Percentiles rank a stretch among this genome's conserved stretches.
Conservation (phyloP, 2,113 vertebrate genomes). For the Prunella himalayana region DNA sequence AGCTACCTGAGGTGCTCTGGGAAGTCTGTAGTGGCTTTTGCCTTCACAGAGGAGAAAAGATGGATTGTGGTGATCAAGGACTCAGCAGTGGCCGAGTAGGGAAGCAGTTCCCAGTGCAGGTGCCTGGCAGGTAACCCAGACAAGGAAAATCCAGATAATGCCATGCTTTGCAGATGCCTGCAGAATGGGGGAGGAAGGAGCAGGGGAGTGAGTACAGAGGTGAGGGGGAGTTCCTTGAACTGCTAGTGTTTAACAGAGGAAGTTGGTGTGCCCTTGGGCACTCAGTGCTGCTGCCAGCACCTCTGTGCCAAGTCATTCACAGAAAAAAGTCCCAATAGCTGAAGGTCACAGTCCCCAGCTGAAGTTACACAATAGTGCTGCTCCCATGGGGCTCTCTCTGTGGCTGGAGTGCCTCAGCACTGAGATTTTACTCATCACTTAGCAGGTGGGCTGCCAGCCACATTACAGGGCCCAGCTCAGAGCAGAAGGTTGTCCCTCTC, state of each 20-base stretch:
- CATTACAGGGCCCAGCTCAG: neutral
- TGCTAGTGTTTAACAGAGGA: neutral
- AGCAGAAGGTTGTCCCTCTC: neutral
- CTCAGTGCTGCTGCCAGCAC: neutral
- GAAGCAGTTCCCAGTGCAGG: neutral
- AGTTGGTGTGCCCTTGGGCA: neutral
- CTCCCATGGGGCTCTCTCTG: neutral
- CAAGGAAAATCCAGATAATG: neutral
- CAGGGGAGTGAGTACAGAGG: neutral
- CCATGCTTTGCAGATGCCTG: accelerated
- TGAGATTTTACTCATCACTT: neutral
- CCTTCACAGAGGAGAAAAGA: neutral
- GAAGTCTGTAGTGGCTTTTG: neutral
- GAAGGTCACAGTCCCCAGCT: neutral
- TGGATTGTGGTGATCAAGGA: neutral
- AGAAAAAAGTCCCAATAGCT: neutral
- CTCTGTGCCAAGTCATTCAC: neutral
- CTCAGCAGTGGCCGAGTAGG: accelerated
- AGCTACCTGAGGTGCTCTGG: neutral
- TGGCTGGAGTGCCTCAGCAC: neutral
- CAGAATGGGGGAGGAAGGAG: neutral
- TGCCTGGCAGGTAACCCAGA: neutral
- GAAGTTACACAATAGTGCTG: neutral
- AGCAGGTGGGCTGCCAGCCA: neutral
- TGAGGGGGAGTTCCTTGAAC: neutral